Base-by-base conservation (phyloP, 2,113 vertebrate species). In the Microcebus ravelobensis region DNA sequence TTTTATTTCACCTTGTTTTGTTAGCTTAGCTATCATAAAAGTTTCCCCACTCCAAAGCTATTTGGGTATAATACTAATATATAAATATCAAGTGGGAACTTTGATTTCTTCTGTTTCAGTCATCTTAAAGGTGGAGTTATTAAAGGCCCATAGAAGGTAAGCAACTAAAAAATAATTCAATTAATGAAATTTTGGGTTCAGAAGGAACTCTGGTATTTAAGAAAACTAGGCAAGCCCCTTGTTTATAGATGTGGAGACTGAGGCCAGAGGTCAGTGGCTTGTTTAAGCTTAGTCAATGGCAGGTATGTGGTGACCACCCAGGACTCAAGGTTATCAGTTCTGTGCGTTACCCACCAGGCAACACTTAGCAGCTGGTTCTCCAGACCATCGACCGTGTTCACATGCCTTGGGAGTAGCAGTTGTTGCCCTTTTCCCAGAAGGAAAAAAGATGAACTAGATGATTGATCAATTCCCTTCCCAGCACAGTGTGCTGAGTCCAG, bases 1-100 rank as follows among this genome's bases (percentile, higher is more conserved):
- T 73, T 92, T 93, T 70, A 57, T 57, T 39, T 6, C 20, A n/a
- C 48, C 4, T 14, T 87, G 34, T 6, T 34, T 95, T 90, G 36
- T 90, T 87, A 95, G 27, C 42, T 92, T 90, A 73, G 45, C 21
- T 80, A 65, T 85, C 48, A 50, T 77, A 48, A 71, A 84, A n/a
- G 8, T 74, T 55, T 8, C 1, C 0, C n/a, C 0, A 90, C 3
- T 10, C 11, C 29, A 87, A 84, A 91, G 34, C 23, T 91, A 31
- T 92, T 87, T 84, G 29, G 45, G 14, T 17, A n/a, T 55, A 90
- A 68, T 73, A 14, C 2, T 55, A 90, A 61, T 45, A 48, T 23
- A 48, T 67, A 74, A 85, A 67, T 31, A 52, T 45, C 82, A 29
- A 25, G 7, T 85, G 20, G 52, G 14, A 70, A 34, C 6, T 92